Base-by-base conservation (phyloP, 2,888 invertebrate species). In the Prosopocoilus inquinatus region DNA sequence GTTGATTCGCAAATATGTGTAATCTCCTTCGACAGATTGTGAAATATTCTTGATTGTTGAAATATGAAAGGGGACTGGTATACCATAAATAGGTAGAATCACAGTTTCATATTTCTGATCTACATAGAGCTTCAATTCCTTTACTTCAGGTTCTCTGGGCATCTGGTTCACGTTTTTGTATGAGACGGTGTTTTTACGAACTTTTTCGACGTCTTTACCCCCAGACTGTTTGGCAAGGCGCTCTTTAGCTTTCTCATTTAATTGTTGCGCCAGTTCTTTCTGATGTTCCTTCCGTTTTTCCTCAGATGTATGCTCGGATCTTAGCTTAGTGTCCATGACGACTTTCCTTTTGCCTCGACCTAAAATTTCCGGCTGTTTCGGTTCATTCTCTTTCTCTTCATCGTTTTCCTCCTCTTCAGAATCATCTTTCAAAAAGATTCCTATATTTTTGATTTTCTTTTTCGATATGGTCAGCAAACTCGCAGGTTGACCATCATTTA, bases 31-130 rank as follows among this genome's bases (percentile, higher is more conserved):
- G 9, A 98, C 94, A 0, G 96, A 96, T 78, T 96, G 95, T 0
- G 96, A 96, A 70, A 98, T 96, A 76, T 99, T 99, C 82, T 99
- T 99, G 51, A 99, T 94, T 4, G 96, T 98, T 3, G 97, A 96
- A 74, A 99, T 99, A 76, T 99, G 99, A 78, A 96, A 99, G 51
- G 99, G 98, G 58, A 96, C 95, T 0, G 97, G 91, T 44, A 94
- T 82, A 56, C 98, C 98, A 80, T 94, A 98, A 66, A 99, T 87
- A 2, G 99, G 99, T 71, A 99, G 79, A 63, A 99, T 96, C n/a
- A 99, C 91, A 1, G 97, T 96, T 79, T 99, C 99, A 75, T 96
- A 96, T 79, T 95, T 96, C 67, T 90, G 89, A 80, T 97, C 96
- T 64, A 99, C 98, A 81, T 88, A 98, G 60, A 99, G 82, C 77